These are phyloP conservation scores for Tetramorium bicarinatum DNA, from an alignment of 2,888 invertebrate species.

Conservation along the genomic window DNA sequence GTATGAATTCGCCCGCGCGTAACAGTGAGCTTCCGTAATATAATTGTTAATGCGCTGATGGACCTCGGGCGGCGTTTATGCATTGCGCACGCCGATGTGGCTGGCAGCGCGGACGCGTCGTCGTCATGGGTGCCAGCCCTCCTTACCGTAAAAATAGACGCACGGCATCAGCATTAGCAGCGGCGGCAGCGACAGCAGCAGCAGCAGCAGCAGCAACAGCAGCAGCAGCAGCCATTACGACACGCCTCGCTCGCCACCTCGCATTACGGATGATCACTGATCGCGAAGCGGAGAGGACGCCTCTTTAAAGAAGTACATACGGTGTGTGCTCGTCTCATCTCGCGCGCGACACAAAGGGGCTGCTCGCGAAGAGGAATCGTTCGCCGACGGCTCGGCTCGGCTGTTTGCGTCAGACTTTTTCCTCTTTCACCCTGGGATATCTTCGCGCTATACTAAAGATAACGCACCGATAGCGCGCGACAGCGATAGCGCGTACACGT, in stretches of 20 bases:
- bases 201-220: slow-evolving; percentile 11
- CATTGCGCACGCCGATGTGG: slow-evolving; percentile 79
- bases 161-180: slow-evolving; percentile 61
- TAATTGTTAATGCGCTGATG: slow-evolving; percentile 85
- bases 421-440: slow-evolving; percentile 55
- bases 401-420: slow-evolving; percentile 56
- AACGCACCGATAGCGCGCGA: slow-evolving; percentile 50
- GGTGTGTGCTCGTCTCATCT: slow-evolving; percentile 83
- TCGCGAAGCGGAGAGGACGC: slow-evolving; percentile 61
- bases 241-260: slow-evolving; percentile 68
- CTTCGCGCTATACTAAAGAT: slow-evolving; percentile 54
- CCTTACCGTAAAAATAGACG: slow-evolving; percentile 83
- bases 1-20: slow-evolving; percentile 84
- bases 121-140: slow-evolving; percentile 71
- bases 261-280: slow-evolving; percentile 74
- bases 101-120: slow-evolving; percentile 69
- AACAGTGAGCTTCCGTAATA: slow-evolving; percentile 84
- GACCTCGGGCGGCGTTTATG: slow-evolving; percentile 82
- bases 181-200: slow-evolving; percentile 8
- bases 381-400: slow-evolving; percentile 35
- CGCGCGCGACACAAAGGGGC: slow-evolving; percentile 80
- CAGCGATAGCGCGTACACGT: slow-evolving; percentile 36
- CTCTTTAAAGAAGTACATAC: slow-evolving; percentile 82
- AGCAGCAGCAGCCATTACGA: slow-evolving; percentile 66
- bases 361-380: slow-evolving; percentile 55